A percentile compares a stretch with the other conserved stretches of the same genome.
These are phyloP conservation scores for Neogobius melanostomus DNA, from an alignment of 2,113 vertebrate genomes.

Conservation along the genomic window DNA sequence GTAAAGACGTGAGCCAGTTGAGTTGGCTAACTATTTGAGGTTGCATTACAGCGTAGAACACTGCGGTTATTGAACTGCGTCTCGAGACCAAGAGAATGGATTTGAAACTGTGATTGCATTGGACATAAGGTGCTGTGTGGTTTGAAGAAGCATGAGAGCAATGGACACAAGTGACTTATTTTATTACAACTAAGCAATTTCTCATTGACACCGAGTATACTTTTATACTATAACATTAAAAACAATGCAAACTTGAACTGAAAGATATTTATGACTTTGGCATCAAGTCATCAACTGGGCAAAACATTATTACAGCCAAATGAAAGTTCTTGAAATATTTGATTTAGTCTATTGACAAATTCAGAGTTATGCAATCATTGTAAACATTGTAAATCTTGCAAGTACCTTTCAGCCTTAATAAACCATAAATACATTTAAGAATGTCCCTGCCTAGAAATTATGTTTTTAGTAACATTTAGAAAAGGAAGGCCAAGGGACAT, in stretches of 20 bases:
- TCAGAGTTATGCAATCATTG: too few species aligned
- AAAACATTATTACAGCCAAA: too few species aligned
- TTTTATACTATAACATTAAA: too few species aligned
- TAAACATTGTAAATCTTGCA: too few species aligned
- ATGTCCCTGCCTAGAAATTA: neutral
- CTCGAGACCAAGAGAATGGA: neutral
- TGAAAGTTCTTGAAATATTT: too few species aligned
- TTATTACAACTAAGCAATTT: slow-evolving; percentile 12
- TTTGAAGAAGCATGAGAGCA: neutral
- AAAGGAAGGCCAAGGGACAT: neutral
- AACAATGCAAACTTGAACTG: too few species aligned
- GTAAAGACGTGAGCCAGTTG: neutral
- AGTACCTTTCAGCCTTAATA: too few species aligned
- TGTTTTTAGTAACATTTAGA: neutral
- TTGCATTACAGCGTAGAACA: neutral
- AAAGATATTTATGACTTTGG: too few species aligned
- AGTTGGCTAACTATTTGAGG: neutral
- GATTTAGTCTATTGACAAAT: too few species aligned
- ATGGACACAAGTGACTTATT: neutral
- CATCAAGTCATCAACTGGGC: too few species aligned
- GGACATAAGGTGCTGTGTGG: neutral
- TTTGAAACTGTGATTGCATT: neutral
- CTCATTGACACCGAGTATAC: too few species aligned
- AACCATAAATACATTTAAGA: too few species aligned
- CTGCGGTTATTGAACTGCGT: slow-evolving; percentile 3